Percentiles rank a stretch among this genome's conserved stretches.
Conservation (phyloP, 2,797 vertebrate genomes). For the Botia kubotai region DNA sequence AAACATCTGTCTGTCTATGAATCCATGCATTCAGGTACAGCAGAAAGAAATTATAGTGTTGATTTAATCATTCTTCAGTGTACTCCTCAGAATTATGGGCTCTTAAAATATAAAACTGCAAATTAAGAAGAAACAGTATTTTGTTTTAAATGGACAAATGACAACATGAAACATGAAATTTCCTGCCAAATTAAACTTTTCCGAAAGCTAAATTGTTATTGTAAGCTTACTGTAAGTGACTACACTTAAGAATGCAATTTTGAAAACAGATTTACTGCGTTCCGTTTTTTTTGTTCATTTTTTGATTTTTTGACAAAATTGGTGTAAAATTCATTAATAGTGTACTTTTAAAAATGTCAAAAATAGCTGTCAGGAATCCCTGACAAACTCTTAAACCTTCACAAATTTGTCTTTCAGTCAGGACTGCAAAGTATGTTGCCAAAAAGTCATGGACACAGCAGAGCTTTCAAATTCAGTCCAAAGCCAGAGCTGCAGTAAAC, state of each 20-base stretch:
- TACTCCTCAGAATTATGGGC: no score
- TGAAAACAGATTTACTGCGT: background rate
- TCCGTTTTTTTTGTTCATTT: background rate
- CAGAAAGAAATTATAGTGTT: background rate
- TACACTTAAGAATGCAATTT: background rate
- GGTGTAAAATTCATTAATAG: background rate
- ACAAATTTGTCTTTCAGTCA: background rate
- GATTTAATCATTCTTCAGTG: no score
- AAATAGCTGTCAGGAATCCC: background rate
- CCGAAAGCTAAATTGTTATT: no score
- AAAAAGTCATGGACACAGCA: background rate
- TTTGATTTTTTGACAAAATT: background rate
- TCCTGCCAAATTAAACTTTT: no score
- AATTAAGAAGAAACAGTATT: background rate
- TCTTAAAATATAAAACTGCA: background rate
- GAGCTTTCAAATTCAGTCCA: constrained; percentile 10
- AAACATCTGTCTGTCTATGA: background rate
- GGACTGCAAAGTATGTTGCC: background rate
- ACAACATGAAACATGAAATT: no score
- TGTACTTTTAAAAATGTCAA: background rate
- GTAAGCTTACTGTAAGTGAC: background rate
- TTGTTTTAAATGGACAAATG: no score
- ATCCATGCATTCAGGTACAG: no score
- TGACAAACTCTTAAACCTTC: background rate
- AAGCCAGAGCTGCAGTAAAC: constrained; percentile 13